These are phyloP conservation scores for Catharus bicknelli DNA, from an alignment of 2,113 vertebrate species.

Conservation along the genomic window DNA sequence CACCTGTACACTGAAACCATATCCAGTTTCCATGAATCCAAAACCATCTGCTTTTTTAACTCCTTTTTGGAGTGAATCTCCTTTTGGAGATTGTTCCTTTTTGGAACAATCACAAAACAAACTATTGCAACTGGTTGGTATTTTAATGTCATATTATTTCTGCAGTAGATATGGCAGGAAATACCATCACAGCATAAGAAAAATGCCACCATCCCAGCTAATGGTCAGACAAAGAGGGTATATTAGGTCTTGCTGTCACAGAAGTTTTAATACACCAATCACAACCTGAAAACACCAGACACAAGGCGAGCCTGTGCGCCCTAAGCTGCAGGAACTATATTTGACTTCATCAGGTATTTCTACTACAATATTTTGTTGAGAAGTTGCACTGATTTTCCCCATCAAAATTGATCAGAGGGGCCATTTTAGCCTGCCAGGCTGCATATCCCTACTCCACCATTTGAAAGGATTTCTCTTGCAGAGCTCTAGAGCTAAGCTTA, in stretches of 20 bases:
- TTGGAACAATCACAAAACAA: background rate
- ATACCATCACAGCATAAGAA: background rate
- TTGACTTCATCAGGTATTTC: background rate
- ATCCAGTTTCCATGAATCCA: background rate
- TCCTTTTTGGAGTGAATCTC: background rate
- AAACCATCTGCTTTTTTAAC: background rate
- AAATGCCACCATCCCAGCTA: background rate
- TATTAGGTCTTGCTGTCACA: background rate
- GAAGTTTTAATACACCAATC: background rate
- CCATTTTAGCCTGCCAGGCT: background rate
- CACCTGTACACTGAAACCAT: background rate
- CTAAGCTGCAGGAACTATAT: background rate
- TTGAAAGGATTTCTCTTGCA: background rate
- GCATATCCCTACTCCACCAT: background rate
- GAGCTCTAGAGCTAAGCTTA: constrained; percentile 31
- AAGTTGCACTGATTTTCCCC: background rate
- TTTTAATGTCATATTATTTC: background rate
- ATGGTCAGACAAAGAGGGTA: background rate
- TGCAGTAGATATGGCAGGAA: background rate
- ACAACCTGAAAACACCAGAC: background rate
- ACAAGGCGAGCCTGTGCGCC: background rate
- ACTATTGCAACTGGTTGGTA: background rate
- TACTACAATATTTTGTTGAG: background rate
- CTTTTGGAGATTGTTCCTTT: too few species aligned
- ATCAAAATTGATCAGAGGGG: background rate